phyloP scores from a whole-genome alignment of 2,888 invertebrate genomes.

The Ectemnius lituratus region DNA sequence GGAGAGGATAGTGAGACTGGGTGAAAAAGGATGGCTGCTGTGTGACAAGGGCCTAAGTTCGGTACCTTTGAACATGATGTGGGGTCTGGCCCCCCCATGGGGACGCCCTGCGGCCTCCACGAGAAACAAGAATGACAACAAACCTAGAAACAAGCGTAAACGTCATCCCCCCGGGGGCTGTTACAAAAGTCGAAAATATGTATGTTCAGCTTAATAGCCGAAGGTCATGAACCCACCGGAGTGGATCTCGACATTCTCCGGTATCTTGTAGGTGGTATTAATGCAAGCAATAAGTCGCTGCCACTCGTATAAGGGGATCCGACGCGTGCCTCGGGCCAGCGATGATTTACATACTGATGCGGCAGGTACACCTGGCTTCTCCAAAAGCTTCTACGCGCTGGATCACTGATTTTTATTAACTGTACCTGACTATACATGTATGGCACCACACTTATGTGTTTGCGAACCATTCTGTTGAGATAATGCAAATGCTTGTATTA shows the following conservation, averaged over 20 bases:
- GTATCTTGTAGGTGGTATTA: constrained; percentile 43
- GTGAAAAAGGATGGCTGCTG: constrained; percentile 38
- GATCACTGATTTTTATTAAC: constrained; percentile 8
- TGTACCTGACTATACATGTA: not conserved
- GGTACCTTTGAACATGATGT: constrained; percentile 69
- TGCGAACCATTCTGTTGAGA: not conserved
- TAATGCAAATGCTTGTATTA: not conserved
- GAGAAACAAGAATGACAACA: constrained; percentile 67
- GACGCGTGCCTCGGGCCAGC: constrained; percentile 51
- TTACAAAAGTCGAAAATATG: constrained; percentile 50
- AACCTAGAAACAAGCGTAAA: constrained; percentile 62
- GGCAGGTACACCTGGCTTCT: constrained; percentile 53
- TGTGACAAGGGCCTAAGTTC: constrained; percentile 43
- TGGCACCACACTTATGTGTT: not conserved
- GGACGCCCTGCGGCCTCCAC: constrained; percentile 43
- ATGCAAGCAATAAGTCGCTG: constrained; percentile 48
- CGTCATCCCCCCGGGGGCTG: constrained; percentile 42
- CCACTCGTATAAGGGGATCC: constrained; percentile 11
- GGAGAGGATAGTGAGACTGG: not conserved
- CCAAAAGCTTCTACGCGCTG: constrained; percentile 28
- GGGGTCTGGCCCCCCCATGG: constrained; percentile 61
- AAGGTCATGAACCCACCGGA: constrained; percentile 43
- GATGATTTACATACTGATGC: constrained; percentile 54
- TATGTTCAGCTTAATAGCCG: constrained; percentile 42
- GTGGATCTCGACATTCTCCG: constrained; percentile 8